Evolutionary conservation across 2,888 invertebrate species (phyloP).

Genomic region (Hirtodrosophila alboralis): DNA sequence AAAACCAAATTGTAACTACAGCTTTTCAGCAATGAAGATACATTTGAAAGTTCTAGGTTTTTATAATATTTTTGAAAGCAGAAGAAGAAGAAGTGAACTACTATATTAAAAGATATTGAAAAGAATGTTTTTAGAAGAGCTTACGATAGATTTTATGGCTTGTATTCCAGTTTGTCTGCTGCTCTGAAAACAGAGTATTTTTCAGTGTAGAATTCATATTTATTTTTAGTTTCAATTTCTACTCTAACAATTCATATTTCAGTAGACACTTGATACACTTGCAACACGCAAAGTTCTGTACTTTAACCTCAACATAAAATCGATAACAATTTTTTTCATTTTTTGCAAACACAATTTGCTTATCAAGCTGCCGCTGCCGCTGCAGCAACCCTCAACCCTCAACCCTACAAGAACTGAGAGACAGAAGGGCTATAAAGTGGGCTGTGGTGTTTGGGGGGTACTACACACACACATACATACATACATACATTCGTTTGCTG

Average conservation of each 20-base stretch:
- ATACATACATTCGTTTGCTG: slow-evolving; percentile 30
- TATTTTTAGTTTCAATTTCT: background rate
- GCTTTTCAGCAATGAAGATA: slow-evolving; percentile 2
- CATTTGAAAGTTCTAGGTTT: background rate
- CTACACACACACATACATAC: too few relatives aligned
- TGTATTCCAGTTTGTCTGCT: too few relatives aligned
- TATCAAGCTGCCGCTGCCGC: slow-evolving; percentile 59
- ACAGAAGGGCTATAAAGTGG: too few relatives aligned
- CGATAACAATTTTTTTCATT: slow-evolving; percentile 58
- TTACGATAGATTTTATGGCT: too few relatives aligned
- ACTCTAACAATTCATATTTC: slow-evolving; percentile 4
- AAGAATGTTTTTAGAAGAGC: too few relatives aligned
- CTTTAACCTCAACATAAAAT: slow-evolving; percentile 47
- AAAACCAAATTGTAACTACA: slow-evolving; percentile 29
- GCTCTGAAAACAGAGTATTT: too few relatives aligned
- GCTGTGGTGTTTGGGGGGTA: slow-evolving; percentile 3
- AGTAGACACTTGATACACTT: too few relatives aligned
- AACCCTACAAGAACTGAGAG: too few relatives aligned
- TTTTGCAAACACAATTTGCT: slow-evolving; percentile 56
- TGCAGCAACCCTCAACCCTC: slow-evolving; percentile 54
- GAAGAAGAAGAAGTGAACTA: background rate
- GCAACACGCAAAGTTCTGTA: slow-evolving; percentile 18
- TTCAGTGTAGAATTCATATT: too few relatives aligned
- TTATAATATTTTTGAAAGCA: too few relatives aligned
- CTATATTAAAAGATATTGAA: too few relatives aligned